Conservation (phyloP, 2,888 invertebrate genomes). For the Xanthorhoe spadicearia region DNA sequence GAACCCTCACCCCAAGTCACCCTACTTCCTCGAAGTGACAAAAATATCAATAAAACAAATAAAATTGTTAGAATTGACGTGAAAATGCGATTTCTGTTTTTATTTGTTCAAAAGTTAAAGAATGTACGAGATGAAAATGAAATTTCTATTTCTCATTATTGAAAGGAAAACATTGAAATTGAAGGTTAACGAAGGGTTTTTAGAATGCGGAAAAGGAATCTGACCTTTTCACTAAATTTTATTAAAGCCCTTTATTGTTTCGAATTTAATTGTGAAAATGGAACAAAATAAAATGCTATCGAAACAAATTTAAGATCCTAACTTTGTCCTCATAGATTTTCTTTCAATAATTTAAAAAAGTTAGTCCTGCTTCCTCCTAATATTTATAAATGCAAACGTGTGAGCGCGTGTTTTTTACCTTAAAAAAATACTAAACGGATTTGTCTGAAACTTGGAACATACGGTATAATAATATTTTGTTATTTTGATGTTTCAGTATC, state of each 20-base stretch:
- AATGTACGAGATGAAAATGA: slow-evolving; percentile 6
- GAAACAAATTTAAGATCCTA: too few species aligned
- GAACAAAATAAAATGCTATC: too few species aligned
- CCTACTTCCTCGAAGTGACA: slow-evolving; percentile 48
- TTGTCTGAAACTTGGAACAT: too few species aligned
- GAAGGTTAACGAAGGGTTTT: not conserved
- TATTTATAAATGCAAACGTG: too few species aligned
- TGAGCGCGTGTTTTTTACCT: too few species aligned
- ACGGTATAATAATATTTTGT: too few species aligned
- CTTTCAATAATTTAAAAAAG: too few species aligned
- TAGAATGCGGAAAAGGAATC: not conserved
- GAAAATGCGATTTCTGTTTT: slow-evolving; percentile 21
- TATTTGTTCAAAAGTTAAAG: slow-evolving; percentile 10
- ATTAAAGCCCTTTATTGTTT: not conserved
- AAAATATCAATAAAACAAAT: slow-evolving; percentile 70
- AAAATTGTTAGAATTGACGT: slow-evolving; percentile 52
- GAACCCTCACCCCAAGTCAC: slow-evolving; percentile 27
- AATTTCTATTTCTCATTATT: not conserved
- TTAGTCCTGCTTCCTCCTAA: too few species aligned
- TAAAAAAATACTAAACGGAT: too few species aligned
- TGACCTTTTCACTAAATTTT: not conserved
- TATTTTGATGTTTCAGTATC: too few species aligned
- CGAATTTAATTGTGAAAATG: too few species aligned
- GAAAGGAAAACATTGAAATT: not conserved
- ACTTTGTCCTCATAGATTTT: too few species aligned